Evolutionary conservation across 2,888 invertebrate species (phyloP).

Genomic region (Eutolmus rufibarbis): DNA sequence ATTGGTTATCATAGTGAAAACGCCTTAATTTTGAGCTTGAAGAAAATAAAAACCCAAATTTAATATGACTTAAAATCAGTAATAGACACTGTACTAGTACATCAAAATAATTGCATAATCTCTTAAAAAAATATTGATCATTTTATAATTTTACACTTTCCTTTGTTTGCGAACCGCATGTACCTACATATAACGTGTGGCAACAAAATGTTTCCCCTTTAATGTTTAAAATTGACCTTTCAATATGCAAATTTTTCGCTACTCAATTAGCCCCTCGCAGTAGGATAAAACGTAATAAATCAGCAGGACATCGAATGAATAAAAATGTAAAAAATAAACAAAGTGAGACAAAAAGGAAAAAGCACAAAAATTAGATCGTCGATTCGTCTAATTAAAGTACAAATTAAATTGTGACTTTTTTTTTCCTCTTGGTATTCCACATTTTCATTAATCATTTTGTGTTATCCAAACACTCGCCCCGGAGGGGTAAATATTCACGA

Average conservation of each 20-base stretch:
- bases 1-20: no score
- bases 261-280: not conserved
- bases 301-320: not conserved
- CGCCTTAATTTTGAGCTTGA: no score
- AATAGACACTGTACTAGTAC: no score
- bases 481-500: slow-evolving; percentile 21
- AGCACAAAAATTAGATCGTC: not conserved
- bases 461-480: not conserved
- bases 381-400: not conserved
- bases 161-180: not conserved
- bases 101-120: no score
- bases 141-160: not conserved
- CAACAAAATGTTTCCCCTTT: not conserved
- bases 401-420: not conserved
- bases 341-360: not conserved
- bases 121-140: not conserved
- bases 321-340: not conserved
- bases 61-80: no score
- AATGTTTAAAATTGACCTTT: not conserved
- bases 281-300: not conserved
- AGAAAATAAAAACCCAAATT: no score
- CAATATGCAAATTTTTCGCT: not conserved
- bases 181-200: not conserved
- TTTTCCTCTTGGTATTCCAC: not conserved
- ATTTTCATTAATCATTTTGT: slow-evolving; percentile 18